A percentile compares a stretch with the other conserved stretches of the same genome.
phyloP scores from a whole-genome alignment of 2,888 invertebrate genomes.

The Pterobdella sp. region DNA sequence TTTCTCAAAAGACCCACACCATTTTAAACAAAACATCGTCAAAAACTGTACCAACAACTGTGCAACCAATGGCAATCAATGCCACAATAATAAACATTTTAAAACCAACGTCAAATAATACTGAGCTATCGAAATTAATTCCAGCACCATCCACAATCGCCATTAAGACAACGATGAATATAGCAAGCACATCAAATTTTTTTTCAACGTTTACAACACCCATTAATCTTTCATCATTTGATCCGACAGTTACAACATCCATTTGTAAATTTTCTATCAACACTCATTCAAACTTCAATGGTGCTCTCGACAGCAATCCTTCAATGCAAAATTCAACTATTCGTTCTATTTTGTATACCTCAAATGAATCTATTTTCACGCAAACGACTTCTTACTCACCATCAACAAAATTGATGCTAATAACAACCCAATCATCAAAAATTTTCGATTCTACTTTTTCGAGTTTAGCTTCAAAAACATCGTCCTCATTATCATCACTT shows the following conservation, averaged over 20 bases:
- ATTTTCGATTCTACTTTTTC: not conserved
- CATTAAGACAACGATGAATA: not conserved
- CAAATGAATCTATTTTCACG: not conserved
- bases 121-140: too few species aligned
- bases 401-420: too few species aligned
- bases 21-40: not conserved
- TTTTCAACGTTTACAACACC: slow-evolving; percentile 6
- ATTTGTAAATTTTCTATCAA: not conserved
- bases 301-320: not conserved
- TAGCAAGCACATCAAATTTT: not conserved
- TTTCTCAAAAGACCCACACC: slow-evolving; percentile 2
- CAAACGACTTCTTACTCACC: not conserved
- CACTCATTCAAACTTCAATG: not conserved
- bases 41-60: not conserved
- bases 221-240: not conserved
- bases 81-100: slow-evolving; percentile 4
- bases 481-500: slow-evolving; percentile 9
- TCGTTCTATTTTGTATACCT: not conserved
- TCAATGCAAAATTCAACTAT: not conserved
- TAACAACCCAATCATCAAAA: too few species aligned
- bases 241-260: not conserved
- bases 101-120: not conserved
- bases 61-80: not conserved
- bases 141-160: not conserved
- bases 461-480: not conserved